phyloP scores from a whole-genome alignment of 2,888 invertebrate species.

The Leucozona laternaria region DNA sequence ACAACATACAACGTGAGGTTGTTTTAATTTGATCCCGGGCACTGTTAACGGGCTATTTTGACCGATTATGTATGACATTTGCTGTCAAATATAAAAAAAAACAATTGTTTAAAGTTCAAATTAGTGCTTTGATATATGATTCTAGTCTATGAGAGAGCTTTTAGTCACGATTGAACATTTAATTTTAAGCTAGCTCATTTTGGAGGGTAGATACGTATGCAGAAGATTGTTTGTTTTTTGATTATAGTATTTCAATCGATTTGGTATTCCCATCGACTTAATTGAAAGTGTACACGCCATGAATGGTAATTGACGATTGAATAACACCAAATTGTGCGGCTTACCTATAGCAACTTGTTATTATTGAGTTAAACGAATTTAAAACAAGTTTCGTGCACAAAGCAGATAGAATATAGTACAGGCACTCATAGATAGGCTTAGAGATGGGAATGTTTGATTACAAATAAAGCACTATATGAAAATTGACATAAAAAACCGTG shows the following conservation, averaged over 20 bases:
- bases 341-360: constrained; percentile 40
- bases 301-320: constrained; percentile 59
- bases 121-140: neutral
- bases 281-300: constrained; percentile 57
- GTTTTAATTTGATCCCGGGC: constrained; percentile 38
- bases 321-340: constrained; percentile 34
- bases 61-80: constrained; percentile 55
- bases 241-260: constrained; percentile 33
- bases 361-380: constrained; percentile 19
- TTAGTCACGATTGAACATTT: constrained; percentile 59
- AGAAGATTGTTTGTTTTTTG: constrained; percentile 22
- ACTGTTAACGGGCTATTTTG: constrained; percentile 27
- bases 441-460: constrained; percentile 11
- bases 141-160: neutral
- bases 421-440: neutral
- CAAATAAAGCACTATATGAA: neutral
- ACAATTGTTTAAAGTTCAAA: constrained; percentile 13
- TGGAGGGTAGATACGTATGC: neutral
- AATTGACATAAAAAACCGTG: no score
- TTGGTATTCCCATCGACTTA: constrained; percentile 55
- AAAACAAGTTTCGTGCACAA: constrained; percentile 24
- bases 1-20: constrained; percentile 6
- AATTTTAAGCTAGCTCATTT: constrained; percentile 23
- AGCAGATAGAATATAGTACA: neutral
- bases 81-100: constrained; percentile 59